Evolutionary conservation across 2,888 invertebrate species (phyloP).

Genomic region (Nephrotoma flavescens): DNA sequence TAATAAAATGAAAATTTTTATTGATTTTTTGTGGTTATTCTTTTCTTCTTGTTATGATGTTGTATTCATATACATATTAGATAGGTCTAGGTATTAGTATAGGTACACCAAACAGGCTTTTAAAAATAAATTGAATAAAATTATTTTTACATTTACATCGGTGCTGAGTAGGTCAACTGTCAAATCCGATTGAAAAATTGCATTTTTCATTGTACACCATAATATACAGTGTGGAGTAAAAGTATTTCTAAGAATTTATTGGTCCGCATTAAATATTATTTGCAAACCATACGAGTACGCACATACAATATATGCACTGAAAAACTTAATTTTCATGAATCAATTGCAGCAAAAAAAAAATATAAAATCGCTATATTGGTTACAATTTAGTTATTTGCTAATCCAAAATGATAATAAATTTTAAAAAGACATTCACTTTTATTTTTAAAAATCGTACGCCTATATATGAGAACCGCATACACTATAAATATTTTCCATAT

Average conservation of each 20-base stretch:
- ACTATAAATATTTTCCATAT: not conserved
- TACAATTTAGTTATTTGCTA: not conserved
- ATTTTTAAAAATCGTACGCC: not conserved
- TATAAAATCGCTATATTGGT: not conserved
- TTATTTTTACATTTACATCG: not conserved
- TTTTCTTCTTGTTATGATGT: not conserved
- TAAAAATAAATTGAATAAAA: not conserved
- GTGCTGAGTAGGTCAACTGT: not conserved
- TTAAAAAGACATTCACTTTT: not conserved
- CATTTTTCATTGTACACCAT: not conserved
- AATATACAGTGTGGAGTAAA: not conserved
- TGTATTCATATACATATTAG: not conserved
- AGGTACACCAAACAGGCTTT: not conserved
- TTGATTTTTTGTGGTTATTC: not conserved
- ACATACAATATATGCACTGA: not conserved
- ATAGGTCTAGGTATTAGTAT: not conserved
- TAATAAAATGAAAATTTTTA: not conserved
- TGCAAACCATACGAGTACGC: not conserved
- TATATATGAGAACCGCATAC: not conserved
- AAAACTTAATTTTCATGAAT: not conserved
- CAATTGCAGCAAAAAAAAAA: not conserved
- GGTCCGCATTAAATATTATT: not conserved
- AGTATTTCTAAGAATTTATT: not conserved
- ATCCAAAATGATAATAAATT: not conserved
- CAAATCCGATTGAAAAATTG: not conserved